These are phyloP conservation scores for Hypselothyrea guttata DNA, from an alignment of 2,888 invertebrate genomes.

Conservation along the genomic window DNA sequence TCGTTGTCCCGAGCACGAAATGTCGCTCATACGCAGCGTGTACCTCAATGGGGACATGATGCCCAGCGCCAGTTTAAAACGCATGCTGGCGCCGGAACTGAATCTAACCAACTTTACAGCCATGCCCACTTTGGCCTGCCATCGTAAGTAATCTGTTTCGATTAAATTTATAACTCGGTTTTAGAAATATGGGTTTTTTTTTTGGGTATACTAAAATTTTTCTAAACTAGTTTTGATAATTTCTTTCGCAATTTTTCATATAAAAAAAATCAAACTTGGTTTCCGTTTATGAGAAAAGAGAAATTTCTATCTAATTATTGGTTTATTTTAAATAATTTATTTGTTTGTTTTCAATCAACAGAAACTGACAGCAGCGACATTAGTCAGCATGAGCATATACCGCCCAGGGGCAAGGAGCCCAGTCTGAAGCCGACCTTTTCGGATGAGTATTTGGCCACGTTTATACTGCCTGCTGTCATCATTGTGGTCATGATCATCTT, in stretches of 20 bases:
- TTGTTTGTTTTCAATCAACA: slow-evolving; percentile 24
- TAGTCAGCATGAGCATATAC: slow-evolving; percentile 75
- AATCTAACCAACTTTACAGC: slow-evolving; percentile 84
- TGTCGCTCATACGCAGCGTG: slow-evolving; percentile 87
- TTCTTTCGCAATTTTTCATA: no score
- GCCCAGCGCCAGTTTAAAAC: slow-evolving; percentile 83
- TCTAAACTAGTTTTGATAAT: no score
- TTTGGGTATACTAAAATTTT: no score
- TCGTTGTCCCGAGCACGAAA: slow-evolving; percentile 90
- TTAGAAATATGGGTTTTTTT: no score
- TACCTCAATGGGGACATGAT: slow-evolving; percentile 87
- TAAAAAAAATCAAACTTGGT: no score
- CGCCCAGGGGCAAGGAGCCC: slow-evolving; percentile 79
- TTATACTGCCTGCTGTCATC: slow-evolving; percentile 93
- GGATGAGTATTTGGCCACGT: slow-evolving; percentile 89
- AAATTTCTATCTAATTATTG: no score
- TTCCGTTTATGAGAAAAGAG: no score
- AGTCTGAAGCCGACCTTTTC: slow-evolving; percentile 82
- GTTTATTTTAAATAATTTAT: neutral
- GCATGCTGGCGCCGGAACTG: slow-evolving; percentile 86
- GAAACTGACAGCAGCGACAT: slow-evolving; percentile 67
- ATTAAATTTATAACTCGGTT: no score
- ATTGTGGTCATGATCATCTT: slow-evolving; percentile 93
- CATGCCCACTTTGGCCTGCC: slow-evolving; percentile 84
- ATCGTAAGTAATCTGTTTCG: slow-evolving; percentile 81